Conservation (phyloP, 1,140 invertebrate species). For the Conopomorpha cramerella region DNA sequence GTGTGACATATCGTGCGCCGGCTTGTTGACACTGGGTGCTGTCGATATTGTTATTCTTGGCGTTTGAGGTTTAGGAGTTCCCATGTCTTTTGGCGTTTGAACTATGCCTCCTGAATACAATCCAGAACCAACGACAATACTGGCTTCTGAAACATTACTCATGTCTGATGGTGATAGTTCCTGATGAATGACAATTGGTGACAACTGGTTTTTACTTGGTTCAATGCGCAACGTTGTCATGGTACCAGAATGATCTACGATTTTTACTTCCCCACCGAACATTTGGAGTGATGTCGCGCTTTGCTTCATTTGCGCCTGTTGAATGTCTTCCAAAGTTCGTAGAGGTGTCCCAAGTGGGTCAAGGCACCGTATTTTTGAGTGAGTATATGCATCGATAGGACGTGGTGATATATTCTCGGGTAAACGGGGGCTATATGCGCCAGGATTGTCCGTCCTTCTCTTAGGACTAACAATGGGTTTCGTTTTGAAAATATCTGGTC, state of each 20-base stretch:
- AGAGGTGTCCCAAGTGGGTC: constrained; percentile 56
- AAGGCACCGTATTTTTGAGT: constrained; percentile 58
- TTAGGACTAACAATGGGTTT: constrained; percentile 40
- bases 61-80: constrained; percentile 57
- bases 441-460: constrained; percentile 40
- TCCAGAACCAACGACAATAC: constrained; percentile 72
- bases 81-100: constrained; percentile 47
- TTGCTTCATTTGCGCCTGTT: constrained; percentile 41
- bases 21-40: constrained; percentile 62
- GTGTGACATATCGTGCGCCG: constrained; percentile 57
- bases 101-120: constrained; percentile 77
- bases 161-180: constrained; percentile 50
- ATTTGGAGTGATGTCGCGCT: constrained; percentile 67
- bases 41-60: constrained; percentile 63
- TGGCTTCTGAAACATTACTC: constrained; percentile 51
- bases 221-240: constrained; percentile 75
- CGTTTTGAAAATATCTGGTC: constrained; percentile 30
- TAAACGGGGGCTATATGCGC: constrained; percentile 48
- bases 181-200: constrained; percentile 55
- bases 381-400: constrained; percentile 40
- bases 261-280: constrained; percentile 80
- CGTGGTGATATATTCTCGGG: constrained; percentile 39
- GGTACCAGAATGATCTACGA: constrained; percentile 68
- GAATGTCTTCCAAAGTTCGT: constrained; percentile 63
- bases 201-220: constrained; percentile 58